These are phyloP conservation scores for Epistrophe eligans DNA, from an alignment of 2,888 invertebrate species.

Conservation along the genomic window DNA sequence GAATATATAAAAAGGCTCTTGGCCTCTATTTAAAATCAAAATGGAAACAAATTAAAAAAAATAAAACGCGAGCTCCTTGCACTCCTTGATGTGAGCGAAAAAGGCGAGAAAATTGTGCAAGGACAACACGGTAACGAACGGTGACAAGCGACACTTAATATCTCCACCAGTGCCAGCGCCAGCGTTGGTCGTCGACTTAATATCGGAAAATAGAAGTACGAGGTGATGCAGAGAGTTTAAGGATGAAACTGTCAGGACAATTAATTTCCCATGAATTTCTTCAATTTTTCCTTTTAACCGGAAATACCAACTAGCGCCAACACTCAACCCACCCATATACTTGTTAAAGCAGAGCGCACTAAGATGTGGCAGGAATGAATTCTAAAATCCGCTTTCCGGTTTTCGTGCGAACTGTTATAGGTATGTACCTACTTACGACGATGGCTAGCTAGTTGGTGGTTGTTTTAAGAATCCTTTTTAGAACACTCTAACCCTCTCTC, in stretches of 20 bases:
- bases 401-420: constrained; percentile 55
- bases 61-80: background rate
- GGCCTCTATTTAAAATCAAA: constrained; percentile 36
- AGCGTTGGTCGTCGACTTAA: constrained; percentile 13
- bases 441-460: constrained; percentile 32
- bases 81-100: background rate
- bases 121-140: constrained; percentile 56
- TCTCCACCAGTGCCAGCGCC: constrained; percentile 19
- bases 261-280: constrained; percentile 74
- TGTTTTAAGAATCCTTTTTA: constrained; percentile 42
- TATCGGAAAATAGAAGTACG: constrained; percentile 8
- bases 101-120: constrained; percentile 44
- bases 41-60: background rate
- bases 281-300: constrained; percentile 47
- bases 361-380: constrained; percentile 52
- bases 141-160: constrained; percentile 69
- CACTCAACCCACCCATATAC: background rate
- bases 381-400: constrained; percentile 65
- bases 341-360: background rate
- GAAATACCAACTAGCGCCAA: constrained; percentile 14
- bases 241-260: constrained; percentile 72
- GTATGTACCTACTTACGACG: background rate
- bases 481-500: constrained; percentile 15
- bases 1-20: constrained; percentile 65
- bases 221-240: constrained; percentile 56